Percentiles rank a stretch among this genome's conserved stretches.
Conservation (phyloP, 1,140 invertebrate genomes). For the Epicauta chinensis region DNA sequence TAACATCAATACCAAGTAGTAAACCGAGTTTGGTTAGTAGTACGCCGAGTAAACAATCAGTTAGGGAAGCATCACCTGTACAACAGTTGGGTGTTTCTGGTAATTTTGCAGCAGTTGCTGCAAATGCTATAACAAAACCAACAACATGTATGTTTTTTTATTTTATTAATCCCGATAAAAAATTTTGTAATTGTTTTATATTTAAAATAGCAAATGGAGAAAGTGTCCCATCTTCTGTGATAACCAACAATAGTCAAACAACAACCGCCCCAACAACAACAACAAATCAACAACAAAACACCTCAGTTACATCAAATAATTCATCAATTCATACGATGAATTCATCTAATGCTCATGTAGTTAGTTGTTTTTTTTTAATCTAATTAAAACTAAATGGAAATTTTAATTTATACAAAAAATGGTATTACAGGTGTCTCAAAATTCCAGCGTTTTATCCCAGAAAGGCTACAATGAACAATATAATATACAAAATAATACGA, state of each 20-base stretch:
- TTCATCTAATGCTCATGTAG: constrained; percentile 20
- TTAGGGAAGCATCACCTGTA: constrained; percentile 33
- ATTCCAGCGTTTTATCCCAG: constrained; percentile 19
- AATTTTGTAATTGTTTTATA: not conserved
- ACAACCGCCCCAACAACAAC: no score
- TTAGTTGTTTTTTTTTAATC: not conserved
- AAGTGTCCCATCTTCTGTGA: constrained; percentile 35
- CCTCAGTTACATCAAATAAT: constrained; percentile 18
- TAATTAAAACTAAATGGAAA: not conserved
- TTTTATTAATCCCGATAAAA: not conserved
- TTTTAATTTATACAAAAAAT: not conserved
- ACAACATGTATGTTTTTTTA: constrained; percentile 40
- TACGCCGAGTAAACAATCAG: constrained; percentile 50
- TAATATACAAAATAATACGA: constrained; percentile 28
- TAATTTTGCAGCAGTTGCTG: constrained; percentile 59
- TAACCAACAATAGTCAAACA: constrained; percentile 30
- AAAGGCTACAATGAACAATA: constrained; percentile 22
- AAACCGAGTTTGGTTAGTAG: constrained; percentile 48
- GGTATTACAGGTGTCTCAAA: constrained; percentile 15
- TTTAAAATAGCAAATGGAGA: constrained; percentile 29
- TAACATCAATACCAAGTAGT: constrained; percentile 48
- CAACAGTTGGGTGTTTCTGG: constrained; percentile 34
- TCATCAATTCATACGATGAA: constrained; percentile 16
- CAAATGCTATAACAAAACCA: constrained; percentile 46
- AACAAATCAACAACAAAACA: constrained; percentile 13